A percentile compares a stretch with the other conserved stretches of the same genome.
Conservation (phyloP, 2,888 invertebrate species). For the Halictus quadricinctus region DNA sequence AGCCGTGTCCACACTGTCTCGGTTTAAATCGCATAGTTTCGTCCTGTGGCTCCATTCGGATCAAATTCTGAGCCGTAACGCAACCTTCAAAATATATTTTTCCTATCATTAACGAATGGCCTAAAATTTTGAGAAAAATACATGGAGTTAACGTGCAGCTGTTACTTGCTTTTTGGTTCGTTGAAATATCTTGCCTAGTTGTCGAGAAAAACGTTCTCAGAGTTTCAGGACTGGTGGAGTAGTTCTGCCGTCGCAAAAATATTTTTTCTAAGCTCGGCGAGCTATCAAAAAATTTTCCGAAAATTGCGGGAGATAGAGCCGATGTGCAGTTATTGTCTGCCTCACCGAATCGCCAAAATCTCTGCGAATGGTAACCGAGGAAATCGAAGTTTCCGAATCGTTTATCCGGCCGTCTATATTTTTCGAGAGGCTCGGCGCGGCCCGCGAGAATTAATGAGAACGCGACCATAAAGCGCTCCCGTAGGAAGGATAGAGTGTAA, state of each 20-base stretch:
- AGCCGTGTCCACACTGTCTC: neutral
- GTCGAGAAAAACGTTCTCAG: neutral
- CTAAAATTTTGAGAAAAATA: neutral
- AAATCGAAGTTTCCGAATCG: neutral
- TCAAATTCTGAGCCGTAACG: neutral
- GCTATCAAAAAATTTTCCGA: neutral
- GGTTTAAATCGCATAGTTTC: neutral
- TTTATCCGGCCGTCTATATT: neutral
- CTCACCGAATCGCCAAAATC: neutral
- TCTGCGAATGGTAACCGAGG: neutral
- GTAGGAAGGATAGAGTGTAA: neutral
- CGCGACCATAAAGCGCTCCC: neutral
- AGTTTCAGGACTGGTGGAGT: neutral
- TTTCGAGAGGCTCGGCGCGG: neutral
- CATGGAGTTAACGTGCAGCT: too few species aligned
- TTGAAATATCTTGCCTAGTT: neutral
- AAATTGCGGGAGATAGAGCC: neutral
- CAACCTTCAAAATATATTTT: neutral
- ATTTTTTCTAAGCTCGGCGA: neutral
- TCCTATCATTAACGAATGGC: too few species aligned
- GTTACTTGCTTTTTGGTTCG: neutral
- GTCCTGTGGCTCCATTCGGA: neutral
- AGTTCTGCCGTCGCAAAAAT: neutral
- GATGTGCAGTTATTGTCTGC: too few species aligned
- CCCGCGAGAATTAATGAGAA: conserved; percentile 11